Evolutionary conservation across 2,113 vertebrate species (phyloP).

Genomic region (Tachysurus vachellii): DNA sequence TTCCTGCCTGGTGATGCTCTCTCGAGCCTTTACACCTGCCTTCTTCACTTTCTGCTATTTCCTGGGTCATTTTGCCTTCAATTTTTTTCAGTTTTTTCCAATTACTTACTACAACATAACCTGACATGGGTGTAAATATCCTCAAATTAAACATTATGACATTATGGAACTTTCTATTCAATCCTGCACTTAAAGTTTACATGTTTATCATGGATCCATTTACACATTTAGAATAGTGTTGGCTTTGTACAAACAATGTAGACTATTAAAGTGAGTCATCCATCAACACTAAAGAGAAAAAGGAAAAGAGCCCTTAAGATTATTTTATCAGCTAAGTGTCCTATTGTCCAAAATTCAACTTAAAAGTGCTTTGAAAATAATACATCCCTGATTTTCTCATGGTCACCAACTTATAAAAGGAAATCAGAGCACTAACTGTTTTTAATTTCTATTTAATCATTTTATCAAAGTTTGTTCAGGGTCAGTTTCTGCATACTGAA

Average conservation of each 20-base stretch:
- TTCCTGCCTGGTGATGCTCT: not conserved
- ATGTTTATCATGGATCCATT: not conserved
- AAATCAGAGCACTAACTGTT: not conserved
- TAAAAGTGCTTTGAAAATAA: not conserved
- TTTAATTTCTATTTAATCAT: not conserved
- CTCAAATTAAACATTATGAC: too few relatives aligned
- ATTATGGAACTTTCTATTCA: too few relatives aligned
- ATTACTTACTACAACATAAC: too few relatives aligned
- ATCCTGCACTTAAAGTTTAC: not conserved
- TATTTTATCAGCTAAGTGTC: too few relatives aligned
- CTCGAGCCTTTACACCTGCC: not conserved
- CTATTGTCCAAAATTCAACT: not conserved
- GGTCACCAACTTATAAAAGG: not conserved
- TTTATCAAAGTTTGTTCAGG: constrained; percentile 25
- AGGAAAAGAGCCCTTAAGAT: not conserved
- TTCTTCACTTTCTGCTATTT: not conserved
- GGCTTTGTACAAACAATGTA: not conserved
- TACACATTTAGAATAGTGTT: not conserved
- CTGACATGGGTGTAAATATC: too few relatives aligned
- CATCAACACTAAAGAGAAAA: not conserved
- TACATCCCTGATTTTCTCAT: not conserved
- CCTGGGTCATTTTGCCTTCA: not conserved
- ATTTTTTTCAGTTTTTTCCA: too few relatives aligned
- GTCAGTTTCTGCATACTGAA: not conserved
- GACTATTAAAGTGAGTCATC: not conserved